Base-by-base conservation (phyloP, 2,888 invertebrate species). In the Microctonus aethiopoides region DNA sequence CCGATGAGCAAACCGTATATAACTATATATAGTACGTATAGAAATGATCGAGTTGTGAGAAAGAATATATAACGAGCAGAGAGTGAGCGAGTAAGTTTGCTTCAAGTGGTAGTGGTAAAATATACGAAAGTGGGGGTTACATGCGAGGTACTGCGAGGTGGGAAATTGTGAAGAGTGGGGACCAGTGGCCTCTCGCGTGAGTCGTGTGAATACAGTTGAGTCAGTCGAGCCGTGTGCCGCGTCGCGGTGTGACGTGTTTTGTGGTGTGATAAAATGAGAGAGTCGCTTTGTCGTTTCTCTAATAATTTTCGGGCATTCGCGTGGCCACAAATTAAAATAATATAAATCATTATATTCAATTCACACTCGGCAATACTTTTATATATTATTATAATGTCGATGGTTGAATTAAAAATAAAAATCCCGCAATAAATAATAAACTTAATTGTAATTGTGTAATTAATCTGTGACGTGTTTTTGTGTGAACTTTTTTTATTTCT, bases 191-290 rank as follows among this genome's bases (percentile, higher is more conserved):
- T 82, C 81, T 81, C 81, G 83, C 82, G 80, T 74, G 79, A 78
- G 70, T 72, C 73, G 80, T 75, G 78, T 77, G 78, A 70, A 68
- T 73, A 74, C 70, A n/a, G 78, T 77, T 74, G 76, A 73, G 77
- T 79, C 83, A 84, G 84, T 84, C 79, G 81, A 80, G 81, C 83
- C 83, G 83, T 79, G 83, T 78, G 82, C 81, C 80, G 84, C 83
- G 79, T 82, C 80, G 81, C 78, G 82, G 79, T 81, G 78, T 78
- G 76, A 79, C 76, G 78, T 62, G 46, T 68, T 60, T 46, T 39
- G 59, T 56, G 51, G 70, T 51, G 69, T 60, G 7, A 26, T 24
- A 34, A 10, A 61, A 20, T 20, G 16, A 16, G 46, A 46, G 6
- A 46, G 4, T 16, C 46, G 5, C 16, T 7, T 46, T 16, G 16